Base-by-base conservation (phyloP, 2,888 invertebrate species). In the Megalurothrips usitatus region DNA sequence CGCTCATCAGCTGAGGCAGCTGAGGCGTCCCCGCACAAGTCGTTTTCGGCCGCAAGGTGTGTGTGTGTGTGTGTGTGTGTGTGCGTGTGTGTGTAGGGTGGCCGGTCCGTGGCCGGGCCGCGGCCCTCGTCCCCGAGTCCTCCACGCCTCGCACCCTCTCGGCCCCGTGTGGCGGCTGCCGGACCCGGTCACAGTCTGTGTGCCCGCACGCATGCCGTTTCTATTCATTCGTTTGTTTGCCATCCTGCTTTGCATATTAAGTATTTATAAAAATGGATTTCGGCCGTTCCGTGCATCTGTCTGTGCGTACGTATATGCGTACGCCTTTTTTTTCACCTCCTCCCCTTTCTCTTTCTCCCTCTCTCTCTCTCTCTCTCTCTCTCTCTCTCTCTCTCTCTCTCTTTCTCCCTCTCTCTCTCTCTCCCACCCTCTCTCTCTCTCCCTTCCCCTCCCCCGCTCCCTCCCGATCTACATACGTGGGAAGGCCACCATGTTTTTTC, bases 191-290 rank as follows among this genome's bases (percentile, higher is more conserved):
- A 58, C 58, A 19, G 68, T 10, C 68, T 58, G 58, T 11, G 58
- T 1, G 17, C 58, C 58, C 58, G 58, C 34, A 4, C 34, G 34
- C 34, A 43, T 43, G 58, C 58, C 58, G 58, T 58, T 75, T 75
- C 68, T 26, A 75, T 75, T 75, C 68, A 75, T 75, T 75, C 68
- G 68, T 75, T 75, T 75, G 68, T 75, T 75, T 75, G 68, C 68
- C 68, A 26, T 23, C 68, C 68, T 26, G 68, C 68, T 75, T 75
- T 75, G 68, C 68, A 75, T 75, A 75, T 75, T 75, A 75, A 75
- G 68, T 75, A 75, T 75, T 75, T 75, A 75, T 75, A 75, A 75
- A 75, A 75, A 75, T 75, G 68, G 68, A 75, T 75, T 75, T 75
- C 68, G 68, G 68, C 68, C 68, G 68, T 75, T 75, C 68, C 26